Evolutionary conservation across 2,888 invertebrate genomes (phyloP), one percentile per base, ranked within the genome.

Genomic region (Agriopis aurantiaria): DNA sequence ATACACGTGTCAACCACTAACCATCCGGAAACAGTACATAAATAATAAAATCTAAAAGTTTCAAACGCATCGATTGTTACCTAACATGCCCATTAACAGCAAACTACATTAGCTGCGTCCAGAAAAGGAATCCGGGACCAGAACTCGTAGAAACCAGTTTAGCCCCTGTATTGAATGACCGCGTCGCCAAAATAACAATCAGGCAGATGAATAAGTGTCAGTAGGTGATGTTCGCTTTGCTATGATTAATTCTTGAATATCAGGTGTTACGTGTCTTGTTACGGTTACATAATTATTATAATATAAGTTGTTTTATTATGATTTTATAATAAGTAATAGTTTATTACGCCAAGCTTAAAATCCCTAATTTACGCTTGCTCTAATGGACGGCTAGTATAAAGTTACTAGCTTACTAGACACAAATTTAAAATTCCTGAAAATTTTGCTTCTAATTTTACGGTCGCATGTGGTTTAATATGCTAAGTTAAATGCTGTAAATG

Each of bases 71-170:
- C 59, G 12, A 63, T 64, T 61, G 66, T 73, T 70, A 51, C 63
- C 59, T 68, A 68, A 70, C 69, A 68, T 70, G 48, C 55, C 66
- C 65, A 70, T 60, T 48, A 65, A 61, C 59, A 67, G 64, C 55
- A 61, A 61, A 45, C 59, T 53, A 66, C 67, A 69, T 69, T 69
- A 69, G 43, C 66, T 56, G 12, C 51, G 40, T 53, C 70, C 65
- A 52, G 56, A 23, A 70, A 70, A 58, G 70, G 68, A 52, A 66
- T 64, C 63, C 52, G 63, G 56, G 23, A 40, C 70, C 70, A 51
- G 65, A 70, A 63, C 57, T 53, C 14, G 58, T 60, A 63, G 46
- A 45, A 43, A 60, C 69, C 59, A 59, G 64, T 70, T 62, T 49
- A 17, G 58, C 8, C 33, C n/a, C 40, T 65, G 40, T 62, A 53